Conservation (phyloP, 2,113 vertebrate genomes). For the Pseudorasbora parva region DNA sequence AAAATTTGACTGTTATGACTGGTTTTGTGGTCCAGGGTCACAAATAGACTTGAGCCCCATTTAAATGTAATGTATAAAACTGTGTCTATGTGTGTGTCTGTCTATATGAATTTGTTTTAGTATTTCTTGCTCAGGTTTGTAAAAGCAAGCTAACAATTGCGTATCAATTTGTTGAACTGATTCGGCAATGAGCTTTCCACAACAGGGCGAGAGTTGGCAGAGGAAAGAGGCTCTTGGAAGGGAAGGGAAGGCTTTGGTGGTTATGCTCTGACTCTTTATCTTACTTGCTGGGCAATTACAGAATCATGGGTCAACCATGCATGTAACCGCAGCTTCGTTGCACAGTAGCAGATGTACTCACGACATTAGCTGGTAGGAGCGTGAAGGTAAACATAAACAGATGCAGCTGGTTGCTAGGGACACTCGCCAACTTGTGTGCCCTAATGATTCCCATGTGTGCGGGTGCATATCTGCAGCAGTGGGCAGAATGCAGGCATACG, state of each 20-base stretch:
- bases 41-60: not conserved
- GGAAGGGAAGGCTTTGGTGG: slow-evolving; percentile 72
- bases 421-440: slow-evolving; percentile 72
- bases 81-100: too few species aligned
- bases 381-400: slow-evolving; percentile 83
- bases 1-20: too few species aligned
- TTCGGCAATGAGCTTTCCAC: slow-evolving; percentile 58
- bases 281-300: slow-evolving; percentile 78
- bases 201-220: slow-evolving; percentile 51
- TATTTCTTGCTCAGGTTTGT: not conserved
- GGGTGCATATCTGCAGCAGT: slow-evolving; percentile 64
- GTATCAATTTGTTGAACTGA: not conserved
- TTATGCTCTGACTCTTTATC: slow-evolving; percentile 77
- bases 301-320: slow-evolving; percentile 81
- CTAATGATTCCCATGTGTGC: slow-evolving; percentile 80
- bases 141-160: slow-evolving; percentile 1
- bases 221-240: slow-evolving; percentile 54
- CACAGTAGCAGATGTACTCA: slow-evolving; percentile 84
- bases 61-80: too few species aligned
- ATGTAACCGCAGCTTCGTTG: slow-evolving; percentile 79
- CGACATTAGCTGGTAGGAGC: slow-evolving; percentile 74
- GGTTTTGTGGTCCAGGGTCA: too few species aligned
- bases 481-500: slow-evolving; percentile 61
- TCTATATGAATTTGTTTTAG: not conserved
- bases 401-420: slow-evolving; percentile 80